Base-by-base conservation (phyloP, 2,888 invertebrate genomes). In the Volucella inanis region DNA sequence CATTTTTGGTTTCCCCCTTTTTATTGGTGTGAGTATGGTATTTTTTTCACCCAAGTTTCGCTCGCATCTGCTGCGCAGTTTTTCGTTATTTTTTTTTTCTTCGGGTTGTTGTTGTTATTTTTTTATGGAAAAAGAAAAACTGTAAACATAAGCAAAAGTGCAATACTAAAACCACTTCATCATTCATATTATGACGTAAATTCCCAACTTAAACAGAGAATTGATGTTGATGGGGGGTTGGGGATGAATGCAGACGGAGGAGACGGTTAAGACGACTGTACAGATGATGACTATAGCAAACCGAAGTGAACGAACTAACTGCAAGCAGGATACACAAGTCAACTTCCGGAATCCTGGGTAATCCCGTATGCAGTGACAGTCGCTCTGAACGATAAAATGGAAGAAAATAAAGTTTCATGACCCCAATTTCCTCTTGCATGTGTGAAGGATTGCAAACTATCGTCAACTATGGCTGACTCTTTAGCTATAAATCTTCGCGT, bases 171-270 rank as follows among this genome's bases (percentile, higher is more conserved):
- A 81, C 72, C 72, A 77, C 85, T 85, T 85, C 71, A 85, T 85
- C 81, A 81, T 72, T 54, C 76, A 77, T 49, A 85, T 81, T 85
- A 81, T 81, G 85, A 72, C 85, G 77, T 70, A 72, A 76, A 81
- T 72, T 77, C 81, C n/a, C 41, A 85, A 80, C 38, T 85, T 57
- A 85, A 85, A 81, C 85, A 85, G 18, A 43, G 38, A 31, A 10
- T 10, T 14, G 41, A 57, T 47, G 39, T 55, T 31, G 12, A 65
- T 18, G 41, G 57, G 49, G 15, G 8, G 31, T 31, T 31, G 31
- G 31, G 31, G 31, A 6, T 31, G 31, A 6, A 31, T 31, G 6
- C 62, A 65, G 15, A 72, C 59, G 49, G 47, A 8, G 68, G 15
- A n/a, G 61, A 75, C 22, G 57, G 12, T 12, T 43, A 62, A 43